Percentiles rank a stretch among this genome's conserved stretches.
Conservation (phyloP, 2,113 vertebrate genomes). For the Lucifuga dentata region DNA sequence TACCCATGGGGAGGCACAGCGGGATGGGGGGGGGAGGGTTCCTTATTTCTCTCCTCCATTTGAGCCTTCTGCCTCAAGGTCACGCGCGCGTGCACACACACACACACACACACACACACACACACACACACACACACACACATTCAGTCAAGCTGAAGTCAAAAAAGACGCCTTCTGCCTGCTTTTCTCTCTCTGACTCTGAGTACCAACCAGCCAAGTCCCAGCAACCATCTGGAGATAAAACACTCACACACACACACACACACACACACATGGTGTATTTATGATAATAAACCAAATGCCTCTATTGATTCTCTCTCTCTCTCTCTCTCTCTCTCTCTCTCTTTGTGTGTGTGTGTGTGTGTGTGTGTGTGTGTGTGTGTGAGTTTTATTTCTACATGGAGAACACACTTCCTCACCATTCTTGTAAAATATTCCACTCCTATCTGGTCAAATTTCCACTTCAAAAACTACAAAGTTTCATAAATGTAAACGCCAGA, state of each 20-base stretch:
- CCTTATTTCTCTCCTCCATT: constrained; percentile 74
- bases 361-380: constrained; percentile 43
- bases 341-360: constrained; percentile 36
- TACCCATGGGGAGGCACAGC: constrained; percentile 64
- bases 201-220: constrained; percentile 73
- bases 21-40: constrained; percentile 42
- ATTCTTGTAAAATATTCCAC: constrained; percentile 54
- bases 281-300: constrained; percentile 82
- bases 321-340: constrained; percentile 55
- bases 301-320: constrained; percentile 79
- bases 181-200: constrained; percentile 70
- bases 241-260: constrained; percentile 36
- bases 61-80: constrained; percentile 83
- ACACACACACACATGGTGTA: constrained; percentile 51
- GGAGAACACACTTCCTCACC: constrained; percentile 18
- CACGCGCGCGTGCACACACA: constrained; percentile 62
- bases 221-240: constrained; percentile 76
- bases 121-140: constrained; percentile 44
- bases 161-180: constrained; percentile 71
- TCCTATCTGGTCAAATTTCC: constrained; percentile 43
- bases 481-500: too few relatives aligned
- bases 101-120: background rate
- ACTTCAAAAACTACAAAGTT: too few relatives aligned
- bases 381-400: constrained; percentile 35
- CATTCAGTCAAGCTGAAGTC: constrained; percentile 63